Evolutionary conservation across 2,113 vertebrate species (phyloP), one percentile per base, ranked within the genome.

Genomic region (Xerus inauris): DNA sequence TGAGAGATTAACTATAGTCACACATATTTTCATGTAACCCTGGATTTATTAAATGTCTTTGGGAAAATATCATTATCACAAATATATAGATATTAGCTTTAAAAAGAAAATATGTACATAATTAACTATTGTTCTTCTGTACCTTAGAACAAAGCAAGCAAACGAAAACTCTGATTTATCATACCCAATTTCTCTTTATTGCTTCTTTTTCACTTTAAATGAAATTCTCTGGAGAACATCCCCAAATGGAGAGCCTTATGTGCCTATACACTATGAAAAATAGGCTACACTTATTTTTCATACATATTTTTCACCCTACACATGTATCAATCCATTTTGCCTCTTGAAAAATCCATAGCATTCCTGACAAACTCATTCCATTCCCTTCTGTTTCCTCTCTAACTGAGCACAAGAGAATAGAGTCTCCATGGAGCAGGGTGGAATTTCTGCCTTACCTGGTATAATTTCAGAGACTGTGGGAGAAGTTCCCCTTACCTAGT

Each of bases 181-280:
- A 9, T 72, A 76, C 1, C 40, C 17, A 51, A 11, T 81, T 92
- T 88, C 30, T 75, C 51, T 51, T 71, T 35, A 19, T 9, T 28
- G 42, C 32, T 80, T 65, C 59, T 42, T 83, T 94, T 85, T 84
- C 12, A 71, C 45, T 77, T 86, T 86, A 85, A 86, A 28, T 82
- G 26, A 90, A 95, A 90, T 45, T 81, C 16, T 47, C 38, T 82
- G 26, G 30, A 90, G 73, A 75, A 76, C 17, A 47, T 30, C 26
- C 10, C 5, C 35, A 79, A 77, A 40, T 69, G 49, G 87, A 90
- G 16, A 91, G 59, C 47, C 28, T n/a, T 83, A 2, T 85, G 22
- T 49, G 16, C 38, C 30, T n/a, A n/a, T 17, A 54, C 1, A 82
- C 22, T 22, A 77, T 59, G 45, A 91, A 87, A 76, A 71, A 6